Base-by-base conservation (phyloP, 2,113 vertebrate genomes). In the Quiscalus mexicanus region DNA sequence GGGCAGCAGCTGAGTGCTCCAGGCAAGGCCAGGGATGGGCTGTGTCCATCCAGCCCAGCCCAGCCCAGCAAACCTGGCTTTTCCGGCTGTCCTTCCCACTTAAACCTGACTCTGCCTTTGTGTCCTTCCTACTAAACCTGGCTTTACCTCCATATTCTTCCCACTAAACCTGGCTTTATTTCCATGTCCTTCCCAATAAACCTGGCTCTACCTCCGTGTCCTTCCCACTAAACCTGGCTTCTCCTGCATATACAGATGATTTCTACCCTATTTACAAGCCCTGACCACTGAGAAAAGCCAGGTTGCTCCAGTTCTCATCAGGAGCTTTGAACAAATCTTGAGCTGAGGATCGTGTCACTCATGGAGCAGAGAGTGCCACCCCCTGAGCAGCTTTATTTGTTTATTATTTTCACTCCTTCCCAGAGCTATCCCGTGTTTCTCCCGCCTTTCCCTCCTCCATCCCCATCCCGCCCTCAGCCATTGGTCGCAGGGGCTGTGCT, bases 401-500 rank as follows among this genome's bases (percentile, higher is more conserved):
- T 91, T 82, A 17, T 87, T 69, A 53, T 94, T 89, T 87, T 78
- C 73, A 2, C 90, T 77, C 68, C 67, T 50, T 19, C 47, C 5
- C 75, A 10, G 60, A 59, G 86, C 84, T 20, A 3, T 64, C 79
- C 87, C 9, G 12, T 39, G 8, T 49, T 88, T 21, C n/a, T 89
- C 53, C 88, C 2, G 35, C 91, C 87, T 35, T 23, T 6, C 81
- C 58, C 69, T 84, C 93, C 91, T 94, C 94, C 90, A 17, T 35
- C 71, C 77, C 89, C 10, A 7, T 73, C 92, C 90, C 64, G 7
- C 6, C 12, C n/a, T 47, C 39, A 39, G 84, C 90, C 50, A 98
- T 97, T 97, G 97, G 97, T 50, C 12, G 15, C 45, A 1, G 85
- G 31, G 52, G 69, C 67, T 21, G 69, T 3, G n/a, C 63, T 30